Conservation (phyloP, 2,797 vertebrate genomes). For the Capromys pilorides region DNA sequence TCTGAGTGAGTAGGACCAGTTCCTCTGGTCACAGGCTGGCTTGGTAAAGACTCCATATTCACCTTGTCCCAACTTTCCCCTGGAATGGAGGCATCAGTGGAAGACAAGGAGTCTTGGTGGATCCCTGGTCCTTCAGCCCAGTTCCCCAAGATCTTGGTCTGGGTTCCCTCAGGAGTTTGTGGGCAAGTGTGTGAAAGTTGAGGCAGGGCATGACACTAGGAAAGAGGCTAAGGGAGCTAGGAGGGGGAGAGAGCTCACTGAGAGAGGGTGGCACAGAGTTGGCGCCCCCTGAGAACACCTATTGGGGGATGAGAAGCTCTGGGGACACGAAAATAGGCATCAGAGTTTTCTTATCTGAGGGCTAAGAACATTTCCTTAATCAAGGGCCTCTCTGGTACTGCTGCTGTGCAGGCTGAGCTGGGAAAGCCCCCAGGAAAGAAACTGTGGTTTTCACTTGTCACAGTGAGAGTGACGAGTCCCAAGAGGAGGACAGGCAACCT, state of each 20-base stretch:
- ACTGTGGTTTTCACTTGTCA: not conserved
- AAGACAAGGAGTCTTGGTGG: not conserved
- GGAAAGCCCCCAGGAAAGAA: not conserved
- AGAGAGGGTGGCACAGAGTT: not conserved
- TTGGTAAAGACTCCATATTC: not conserved
- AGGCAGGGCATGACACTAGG: not conserved
- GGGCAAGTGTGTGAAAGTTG: not conserved
- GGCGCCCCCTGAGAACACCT: not conserved
- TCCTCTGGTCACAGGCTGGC: not conserved
- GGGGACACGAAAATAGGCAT: not conserved
- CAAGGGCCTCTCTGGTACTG: not conserved
- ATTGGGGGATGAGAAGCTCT: not conserved
- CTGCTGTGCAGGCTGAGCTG: not conserved
- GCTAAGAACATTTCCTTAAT: conserved; percentile 30
- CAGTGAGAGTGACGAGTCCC: not conserved
- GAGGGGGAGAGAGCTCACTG: not conserved
- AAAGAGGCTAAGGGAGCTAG: not conserved
- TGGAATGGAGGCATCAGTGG: not conserved
- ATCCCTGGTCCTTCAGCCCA: not conserved
- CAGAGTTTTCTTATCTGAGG: not conserved
- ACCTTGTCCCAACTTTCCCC: not conserved
- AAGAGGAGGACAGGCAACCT: not conserved
- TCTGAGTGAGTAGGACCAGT: not conserved
- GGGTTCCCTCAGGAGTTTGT: not conserved
- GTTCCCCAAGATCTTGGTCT: not conserved